Evolutionary conservation across 2,113 vertebrate genomes (phyloP).

Genomic region (Otus sunia): DNA sequence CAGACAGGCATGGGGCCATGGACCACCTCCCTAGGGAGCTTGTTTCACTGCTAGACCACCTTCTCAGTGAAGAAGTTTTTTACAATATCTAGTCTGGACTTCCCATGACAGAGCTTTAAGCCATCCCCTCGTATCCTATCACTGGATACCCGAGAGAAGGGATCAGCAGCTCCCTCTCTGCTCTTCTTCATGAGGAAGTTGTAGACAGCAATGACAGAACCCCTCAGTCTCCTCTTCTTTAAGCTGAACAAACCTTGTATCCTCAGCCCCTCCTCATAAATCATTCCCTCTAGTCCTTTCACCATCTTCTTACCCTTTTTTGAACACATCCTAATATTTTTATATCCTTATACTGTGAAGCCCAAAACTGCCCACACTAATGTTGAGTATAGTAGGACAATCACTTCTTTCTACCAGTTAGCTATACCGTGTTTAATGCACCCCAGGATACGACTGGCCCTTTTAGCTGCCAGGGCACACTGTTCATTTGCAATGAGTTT

Average conservation of each 20-base stretch:
- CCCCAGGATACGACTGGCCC: background rate
- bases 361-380: background rate
- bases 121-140: accelerated
- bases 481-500: background rate
- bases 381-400: background rate
- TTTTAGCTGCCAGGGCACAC: background rate
- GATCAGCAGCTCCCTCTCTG: background rate
- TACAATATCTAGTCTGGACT: background rate
- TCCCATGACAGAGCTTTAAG: background rate
- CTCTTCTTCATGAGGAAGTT: background rate
- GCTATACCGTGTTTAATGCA: background rate
- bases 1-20: accelerated
- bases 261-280: background rate
- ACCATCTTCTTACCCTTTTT: background rate
- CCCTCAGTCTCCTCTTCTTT: background rate
- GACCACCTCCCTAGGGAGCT: background rate
- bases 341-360: background rate
- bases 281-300: background rate
- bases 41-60: background rate
- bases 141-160: background rate
- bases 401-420: background rate
- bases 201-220: background rate
- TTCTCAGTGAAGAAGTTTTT: background rate
- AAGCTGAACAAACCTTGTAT: background rate
- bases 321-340: background rate